Evolutionary conservation across 2,113 vertebrate species (phyloP).

Genomic region (Leptocoma aspasia): DNA sequence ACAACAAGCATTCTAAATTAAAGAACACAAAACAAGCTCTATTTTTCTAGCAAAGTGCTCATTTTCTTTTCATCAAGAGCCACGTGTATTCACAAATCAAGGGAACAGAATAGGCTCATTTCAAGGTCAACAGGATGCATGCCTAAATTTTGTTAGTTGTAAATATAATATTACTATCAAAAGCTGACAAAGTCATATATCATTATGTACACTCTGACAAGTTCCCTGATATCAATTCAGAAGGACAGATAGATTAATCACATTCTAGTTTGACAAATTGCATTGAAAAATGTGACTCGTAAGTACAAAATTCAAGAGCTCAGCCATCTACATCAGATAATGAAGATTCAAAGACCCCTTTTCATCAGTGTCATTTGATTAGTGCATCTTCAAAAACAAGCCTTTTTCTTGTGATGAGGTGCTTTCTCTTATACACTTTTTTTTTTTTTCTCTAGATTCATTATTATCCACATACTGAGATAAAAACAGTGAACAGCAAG

Average conservation of each 20-base stretch:
- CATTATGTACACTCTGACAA: slow-evolving; percentile 7
- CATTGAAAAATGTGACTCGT: slow-evolving; percentile 19
- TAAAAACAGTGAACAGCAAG: background rate
- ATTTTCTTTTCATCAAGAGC: background rate
- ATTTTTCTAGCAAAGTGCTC: background rate
- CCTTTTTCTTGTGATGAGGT: background rate
- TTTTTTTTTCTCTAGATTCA: background rate
- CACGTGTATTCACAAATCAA: background rate
- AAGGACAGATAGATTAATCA: slow-evolving; percentile 52
- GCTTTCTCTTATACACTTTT: background rate
- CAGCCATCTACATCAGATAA: slow-evolving; percentile 12
- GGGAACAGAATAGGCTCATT: background rate
- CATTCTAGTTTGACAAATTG: slow-evolving; percentile 30
- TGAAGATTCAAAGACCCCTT: slow-evolving; percentile 34
- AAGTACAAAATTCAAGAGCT: slow-evolving; percentile 30
- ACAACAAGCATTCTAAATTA: background rate
- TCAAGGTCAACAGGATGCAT: slow-evolving; percentile 38
- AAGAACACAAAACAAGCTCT: background rate
- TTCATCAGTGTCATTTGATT: background rate
- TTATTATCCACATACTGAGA: background rate
- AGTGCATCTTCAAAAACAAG: background rate
- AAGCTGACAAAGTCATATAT: slow-evolving; percentile 26
- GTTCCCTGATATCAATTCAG: slow-evolving; percentile 12
- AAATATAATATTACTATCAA: slow-evolving; percentile 33
- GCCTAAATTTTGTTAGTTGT: slow-evolving; percentile 35